phyloP scores from a whole-genome alignment of 1,140 invertebrate species.

The Tachypleus tridentatus region DNA sequence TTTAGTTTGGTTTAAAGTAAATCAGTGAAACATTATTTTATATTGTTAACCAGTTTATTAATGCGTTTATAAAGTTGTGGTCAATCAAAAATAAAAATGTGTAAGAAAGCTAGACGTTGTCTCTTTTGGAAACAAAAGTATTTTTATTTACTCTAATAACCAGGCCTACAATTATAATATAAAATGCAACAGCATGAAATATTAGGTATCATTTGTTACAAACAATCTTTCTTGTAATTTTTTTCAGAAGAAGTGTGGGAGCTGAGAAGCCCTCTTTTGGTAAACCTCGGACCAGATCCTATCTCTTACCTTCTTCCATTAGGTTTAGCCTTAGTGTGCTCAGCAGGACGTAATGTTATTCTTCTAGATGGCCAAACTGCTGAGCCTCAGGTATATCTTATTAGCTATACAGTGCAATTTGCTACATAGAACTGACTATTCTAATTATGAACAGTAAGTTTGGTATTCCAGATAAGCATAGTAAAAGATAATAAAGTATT shows the following conservation, averaged over 20 bases:
- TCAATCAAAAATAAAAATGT: constrained; percentile 13
- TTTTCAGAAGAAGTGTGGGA: constrained; percentile 55
- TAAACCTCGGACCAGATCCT: constrained; percentile 51
- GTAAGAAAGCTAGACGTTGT: not conserved
- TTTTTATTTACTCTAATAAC: not conserved
- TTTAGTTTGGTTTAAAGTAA: too few relatives aligned
- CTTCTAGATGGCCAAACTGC: constrained; percentile 63
- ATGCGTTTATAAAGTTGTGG: constrained; percentile 8
- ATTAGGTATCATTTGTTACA: not conserved
- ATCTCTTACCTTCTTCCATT: constrained; percentile 70
- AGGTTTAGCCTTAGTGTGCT: constrained; percentile 57
- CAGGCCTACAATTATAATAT: not conserved
- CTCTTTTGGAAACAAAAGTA: not conserved
- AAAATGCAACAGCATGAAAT: not conserved
- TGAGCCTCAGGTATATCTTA: constrained; percentile 46
- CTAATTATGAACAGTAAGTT: not conserved
- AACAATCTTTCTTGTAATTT: constrained; percentile 20
- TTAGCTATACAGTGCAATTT: not conserved
- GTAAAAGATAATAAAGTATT: too few relatives aligned
- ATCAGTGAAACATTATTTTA: too few relatives aligned
- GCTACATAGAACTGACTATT: not conserved
- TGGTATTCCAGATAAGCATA: too few relatives aligned
- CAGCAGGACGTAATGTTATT: constrained; percentile 63
- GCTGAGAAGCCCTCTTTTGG: constrained; percentile 50
- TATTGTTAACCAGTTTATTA: too few relatives aligned